Conservation (phyloP, 1,140 invertebrate species). For the Lepidurus couesii region DNA sequence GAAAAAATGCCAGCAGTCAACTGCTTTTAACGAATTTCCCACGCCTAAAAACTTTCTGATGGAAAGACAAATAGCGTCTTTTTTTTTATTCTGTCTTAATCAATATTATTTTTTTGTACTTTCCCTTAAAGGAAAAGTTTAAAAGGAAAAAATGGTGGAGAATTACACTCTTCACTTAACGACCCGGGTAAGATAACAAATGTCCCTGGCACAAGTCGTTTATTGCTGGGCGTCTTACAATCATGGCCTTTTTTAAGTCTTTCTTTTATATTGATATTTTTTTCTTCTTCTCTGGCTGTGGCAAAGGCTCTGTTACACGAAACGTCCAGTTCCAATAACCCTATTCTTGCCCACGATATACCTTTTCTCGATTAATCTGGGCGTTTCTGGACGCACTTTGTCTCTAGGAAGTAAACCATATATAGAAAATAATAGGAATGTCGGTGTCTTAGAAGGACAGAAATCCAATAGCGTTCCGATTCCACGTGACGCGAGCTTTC, state of each 20-base stretch:
- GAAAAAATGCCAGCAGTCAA: background rate
- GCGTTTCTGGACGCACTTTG: background rate
- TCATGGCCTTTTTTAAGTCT: background rate
- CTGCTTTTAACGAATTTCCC: background rate
- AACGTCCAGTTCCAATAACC: slow-evolving; percentile 17
- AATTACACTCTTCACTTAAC: slow-evolving; percentile 16
- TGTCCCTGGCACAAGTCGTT: slow-evolving; percentile 8
- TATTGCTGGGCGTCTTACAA: slow-evolving; percentile 13
- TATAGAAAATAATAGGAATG: background rate
- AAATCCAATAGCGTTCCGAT: background rate
- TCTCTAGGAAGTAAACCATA: background rate
- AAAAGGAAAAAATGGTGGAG: background rate
- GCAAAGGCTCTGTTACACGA: background rate
- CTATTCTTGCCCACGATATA: background rate
- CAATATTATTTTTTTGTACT: background rate
- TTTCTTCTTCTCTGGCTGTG: background rate
- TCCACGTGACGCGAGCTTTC: background rate
- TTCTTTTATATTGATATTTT: background rate
- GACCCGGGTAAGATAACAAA: slow-evolving; percentile 14
- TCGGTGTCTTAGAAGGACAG: background rate
- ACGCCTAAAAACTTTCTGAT: background rate
- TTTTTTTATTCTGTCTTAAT: background rate
- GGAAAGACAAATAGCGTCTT: background rate
- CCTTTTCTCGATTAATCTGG: background rate
- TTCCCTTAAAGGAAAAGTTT: background rate